Base-by-base conservation (phyloP, 2,888 invertebrate species). In the Parnassius mnemosyne region DNA sequence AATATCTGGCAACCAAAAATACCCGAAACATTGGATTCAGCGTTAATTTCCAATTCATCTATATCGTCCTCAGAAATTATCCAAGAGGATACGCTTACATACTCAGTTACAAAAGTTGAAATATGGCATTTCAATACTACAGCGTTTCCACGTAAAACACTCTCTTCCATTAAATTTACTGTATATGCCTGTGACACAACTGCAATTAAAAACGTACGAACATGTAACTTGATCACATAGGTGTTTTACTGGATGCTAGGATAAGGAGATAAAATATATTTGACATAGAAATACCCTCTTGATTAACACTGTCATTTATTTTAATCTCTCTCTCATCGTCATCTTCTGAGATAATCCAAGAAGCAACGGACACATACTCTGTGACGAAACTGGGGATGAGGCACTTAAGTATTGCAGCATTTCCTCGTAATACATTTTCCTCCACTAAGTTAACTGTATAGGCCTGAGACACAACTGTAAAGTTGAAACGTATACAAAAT, bases 101-200 rank as follows among this genome's bases (percentile, higher is more conserved):
- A 97, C 92, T 97, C 97, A 78, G 96, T 96, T 74, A 97, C 97
- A 90, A 97, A 97, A 85, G 96, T 96, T 74, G 97, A 97, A 86
- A 97, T 97, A 92, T 97, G 96, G 92, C 97, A 97, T 94, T 97
- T 97, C 79, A 97, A 93, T 85, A 97, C 95, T 74, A 95, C 97
- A 72, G 97, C 95, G 88, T 97, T 97, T 78, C 97, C 97, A 79
- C 95, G 94, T 77, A 97, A 93, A 68, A 97, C 96, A 88, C 97
- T 96, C 87, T 97, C 97, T 85, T 97, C 97, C 95, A 97, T 95
- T 77, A 97, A 94, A 92, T 97, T 97, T 74, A 97, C 95, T 75
- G 95, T 95, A 91, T 97, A 97, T 70, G 94, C 94, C 93, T 97
- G 97, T 76, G 96, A 94, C 74, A 97, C 97, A 89, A 97, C 97